These are phyloP conservation scores for Wasmannia auropunctata DNA, from an alignment of 1,140 invertebrate species.

Conservation along the genomic window DNA sequence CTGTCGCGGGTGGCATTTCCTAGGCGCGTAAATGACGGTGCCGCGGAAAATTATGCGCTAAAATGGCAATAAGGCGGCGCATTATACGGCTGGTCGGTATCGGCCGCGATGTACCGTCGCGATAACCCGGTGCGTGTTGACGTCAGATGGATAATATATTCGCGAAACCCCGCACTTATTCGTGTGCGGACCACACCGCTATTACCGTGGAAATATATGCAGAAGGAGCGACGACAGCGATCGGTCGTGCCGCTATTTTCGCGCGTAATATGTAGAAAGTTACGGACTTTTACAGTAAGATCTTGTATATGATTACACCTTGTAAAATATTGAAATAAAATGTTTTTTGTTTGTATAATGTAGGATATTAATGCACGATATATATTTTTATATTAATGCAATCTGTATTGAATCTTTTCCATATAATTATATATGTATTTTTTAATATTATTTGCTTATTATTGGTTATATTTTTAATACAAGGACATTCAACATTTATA, in stretches of 20 bases:
- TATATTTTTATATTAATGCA: background rate
- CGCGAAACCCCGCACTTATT: slow-evolving; percentile 47
- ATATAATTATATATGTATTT: background rate
- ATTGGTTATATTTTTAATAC: background rate
- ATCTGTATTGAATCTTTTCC: background rate
- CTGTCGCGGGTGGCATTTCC: slow-evolving; percentile 23
- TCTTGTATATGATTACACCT: background rate
- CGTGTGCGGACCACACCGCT: background rate
- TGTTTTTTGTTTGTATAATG: background rate
- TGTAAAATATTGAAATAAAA: background rate
- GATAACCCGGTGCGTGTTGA: slow-evolving; percentile 65
- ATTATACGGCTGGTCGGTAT: slow-evolving; percentile 48
- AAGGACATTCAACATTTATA: background rate
- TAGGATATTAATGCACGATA: background rate
- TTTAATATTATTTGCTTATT: background rate
- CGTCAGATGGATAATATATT: slow-evolving; percentile 64
- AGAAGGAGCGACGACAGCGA: slow-evolving; percentile 19
- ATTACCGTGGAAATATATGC: slow-evolving; percentile 50
- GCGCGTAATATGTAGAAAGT: background rate
- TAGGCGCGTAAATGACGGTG: slow-evolving; percentile 50
- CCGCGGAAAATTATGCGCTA: slow-evolving; percentile 62
- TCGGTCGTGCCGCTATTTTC: slow-evolving; percentile 13
- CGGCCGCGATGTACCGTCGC: slow-evolving; percentile 54
- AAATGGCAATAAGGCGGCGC: slow-evolving; percentile 57
- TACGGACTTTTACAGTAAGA: background rate